phyloP scores from a whole-genome alignment of 2,888 invertebrate species.

The Drosophila rubida region DNA sequence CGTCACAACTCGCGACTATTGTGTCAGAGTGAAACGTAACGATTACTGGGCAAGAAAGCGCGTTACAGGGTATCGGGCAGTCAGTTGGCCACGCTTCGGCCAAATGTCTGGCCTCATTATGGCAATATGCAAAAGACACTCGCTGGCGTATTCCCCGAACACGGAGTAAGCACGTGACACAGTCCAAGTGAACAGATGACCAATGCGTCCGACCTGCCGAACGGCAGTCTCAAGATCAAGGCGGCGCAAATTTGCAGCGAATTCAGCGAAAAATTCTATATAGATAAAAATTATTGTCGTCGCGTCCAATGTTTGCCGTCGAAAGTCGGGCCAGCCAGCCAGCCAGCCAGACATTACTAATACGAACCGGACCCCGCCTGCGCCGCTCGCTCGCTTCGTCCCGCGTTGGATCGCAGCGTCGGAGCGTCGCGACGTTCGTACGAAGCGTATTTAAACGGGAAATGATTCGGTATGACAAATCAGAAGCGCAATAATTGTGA shows the following conservation, averaged over 20 bases:
- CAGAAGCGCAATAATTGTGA: constrained; percentile 70
- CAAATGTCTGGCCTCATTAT: constrained; percentile 25
- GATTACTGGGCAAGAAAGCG: neutral
- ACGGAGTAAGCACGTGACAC: constrained; percentile 66
- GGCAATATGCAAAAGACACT: constrained; percentile 35
- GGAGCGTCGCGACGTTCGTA: neutral
- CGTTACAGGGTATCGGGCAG: constrained; percentile 8
- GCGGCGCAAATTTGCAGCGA: constrained; percentile 17
- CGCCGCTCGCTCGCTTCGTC: neutral
- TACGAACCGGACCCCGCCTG: constrained; percentile 19
- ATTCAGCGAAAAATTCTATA: neutral
- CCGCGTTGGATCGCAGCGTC: neutral
- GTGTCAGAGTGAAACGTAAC: constrained; percentile 19
- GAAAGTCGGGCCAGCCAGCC: neutral
- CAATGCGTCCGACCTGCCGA: constrained; percentile 31
- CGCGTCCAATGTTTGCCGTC: constrained; percentile 12
- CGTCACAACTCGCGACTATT: constrained; percentile 24
- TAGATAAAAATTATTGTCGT: constrained; percentile 39
- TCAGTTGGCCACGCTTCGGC: neutral
- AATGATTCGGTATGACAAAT: constrained; percentile 71
- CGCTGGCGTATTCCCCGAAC: constrained; percentile 68
- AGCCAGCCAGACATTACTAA: constrained; percentile 52
- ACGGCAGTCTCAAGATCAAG: constrained; percentile 41
- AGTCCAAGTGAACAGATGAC: constrained; percentile 26
- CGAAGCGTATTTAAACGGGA: constrained; percentile 70